Conservation (phyloP, 2,888 invertebrate species). For the Tetheella fluctuosa region DNA sequence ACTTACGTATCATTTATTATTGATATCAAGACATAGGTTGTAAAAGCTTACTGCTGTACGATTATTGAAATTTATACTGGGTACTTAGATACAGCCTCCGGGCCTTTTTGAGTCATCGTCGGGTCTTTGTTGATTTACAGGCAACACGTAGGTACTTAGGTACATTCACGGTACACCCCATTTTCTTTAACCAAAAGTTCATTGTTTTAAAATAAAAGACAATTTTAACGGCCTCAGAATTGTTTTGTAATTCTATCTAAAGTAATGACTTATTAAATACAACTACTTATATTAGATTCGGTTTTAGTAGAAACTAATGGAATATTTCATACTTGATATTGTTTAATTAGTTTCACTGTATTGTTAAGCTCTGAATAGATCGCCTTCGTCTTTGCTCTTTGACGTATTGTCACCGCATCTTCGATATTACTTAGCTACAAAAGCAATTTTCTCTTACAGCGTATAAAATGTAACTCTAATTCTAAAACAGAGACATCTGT, state of each 20-base stretch:
- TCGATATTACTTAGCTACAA: not conserved
- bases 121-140: no score
- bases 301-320: not conserved
- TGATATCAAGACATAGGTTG: no score
- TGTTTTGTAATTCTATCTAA: not conserved
- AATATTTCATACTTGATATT: not conserved
- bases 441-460: not conserved
- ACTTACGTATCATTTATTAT: no score
- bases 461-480: conserved; percentile 20
- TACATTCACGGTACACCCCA: no score
- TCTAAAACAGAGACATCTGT: conserved; percentile 52
- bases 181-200: no score
- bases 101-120: no score
- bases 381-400: not conserved
- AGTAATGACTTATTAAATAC: not conserved
- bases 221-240: not conserved
- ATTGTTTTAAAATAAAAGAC: no score
- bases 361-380: conserved; percentile 7
- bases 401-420: not conserved
- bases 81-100: no score
- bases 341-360: not conserved
- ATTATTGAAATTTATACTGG: no score
- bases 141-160: no score
- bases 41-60: no score
- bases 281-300: not conserved